Evolutionary conservation across 2,113 vertebrate species (phyloP).

Genomic region (Ondatra zibethicus): DNA sequence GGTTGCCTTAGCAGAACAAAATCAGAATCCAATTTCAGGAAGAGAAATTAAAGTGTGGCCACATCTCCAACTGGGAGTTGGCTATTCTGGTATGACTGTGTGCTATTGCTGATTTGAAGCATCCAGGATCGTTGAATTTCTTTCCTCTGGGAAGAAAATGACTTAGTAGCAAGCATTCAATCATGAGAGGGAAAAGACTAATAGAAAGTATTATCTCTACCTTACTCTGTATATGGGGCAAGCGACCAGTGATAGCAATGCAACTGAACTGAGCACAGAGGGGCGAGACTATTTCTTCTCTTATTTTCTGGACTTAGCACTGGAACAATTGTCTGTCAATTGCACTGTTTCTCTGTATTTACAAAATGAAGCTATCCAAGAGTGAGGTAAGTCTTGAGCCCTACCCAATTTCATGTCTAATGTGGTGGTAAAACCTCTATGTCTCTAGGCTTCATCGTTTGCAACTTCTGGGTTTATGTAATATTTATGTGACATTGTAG

Average conservation of each 20-base stretch:
- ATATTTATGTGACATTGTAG: not conserved
- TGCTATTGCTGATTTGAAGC: not conserved
- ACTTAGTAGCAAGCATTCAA: not conserved
- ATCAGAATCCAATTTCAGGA: not conserved
- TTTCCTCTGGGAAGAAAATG: not conserved
- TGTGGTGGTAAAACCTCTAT: not conserved
- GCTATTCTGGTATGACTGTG: not conserved
- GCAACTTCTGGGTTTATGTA: not conserved
- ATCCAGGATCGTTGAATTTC: not conserved
- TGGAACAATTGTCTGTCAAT: not conserved
- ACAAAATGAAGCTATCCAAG: not conserved
- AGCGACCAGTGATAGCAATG: not conserved
- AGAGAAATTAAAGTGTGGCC: not conserved
- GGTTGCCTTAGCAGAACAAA: not conserved
- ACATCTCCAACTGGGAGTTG: not conserved
- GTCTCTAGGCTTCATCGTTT: not conserved
- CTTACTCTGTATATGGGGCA: not conserved
- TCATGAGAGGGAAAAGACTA: not conserved
- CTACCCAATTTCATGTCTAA: not conserved
- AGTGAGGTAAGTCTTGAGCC: not conserved
- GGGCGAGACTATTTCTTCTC: not conserved
- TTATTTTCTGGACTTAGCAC: not conserved
- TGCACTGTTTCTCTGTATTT: not conserved
- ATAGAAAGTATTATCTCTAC: not conserved
- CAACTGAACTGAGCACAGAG: not conserved